Base-by-base conservation (phyloP, 2,113 vertebrate species). In the Cyprinodon tularosa region DNA sequence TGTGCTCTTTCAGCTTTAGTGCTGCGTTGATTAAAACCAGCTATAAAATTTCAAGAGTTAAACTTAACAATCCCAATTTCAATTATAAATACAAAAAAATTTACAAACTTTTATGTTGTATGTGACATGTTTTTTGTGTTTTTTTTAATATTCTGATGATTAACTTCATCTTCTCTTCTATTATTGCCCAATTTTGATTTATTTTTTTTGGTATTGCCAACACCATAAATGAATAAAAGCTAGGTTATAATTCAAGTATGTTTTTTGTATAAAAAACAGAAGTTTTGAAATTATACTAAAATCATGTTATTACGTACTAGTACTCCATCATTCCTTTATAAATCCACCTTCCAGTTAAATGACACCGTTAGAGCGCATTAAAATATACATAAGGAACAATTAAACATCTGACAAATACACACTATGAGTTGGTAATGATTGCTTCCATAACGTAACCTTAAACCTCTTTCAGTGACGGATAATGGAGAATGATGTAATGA, bases 1-100 rank as follows among this genome's bases (percentile, higher is more conserved):
- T n/a, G 17, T 62, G 38, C 1, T 38, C 13, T 36, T 20, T 60
- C 11, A 66, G 29, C 29, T 50, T n/a, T 15, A n/a, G 38, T 40
- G 60, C 13, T 76, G 47, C 42, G 47, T 73, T 71, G 72, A 76
- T 17, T 65, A 81, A 44, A 68, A 15, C 38, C 57, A 3, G 10
- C 45, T 69, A 20, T 29, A 50, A 59, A 7, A 74, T 50, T 45
- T 22, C 5, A 40, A 72, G 9, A 57, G 53, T 57, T 57, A n/a
- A 62, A 14, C 4, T 62, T 13, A 36, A 61, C n/a, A 45, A 57
- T 50, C 8, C 4, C 15, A 12, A n/a, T 9, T 14, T 14, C 29
- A 12, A 13, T 12, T 8, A 12, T 57, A 57, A n/a, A n/a, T 20
- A 57, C 50, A 57, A 57, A 20, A 9, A 20, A 1, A 1, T 29